phyloP scores from a whole-genome alignment of 2,888 invertebrate genomes.

The Papilio gigon region DNA sequence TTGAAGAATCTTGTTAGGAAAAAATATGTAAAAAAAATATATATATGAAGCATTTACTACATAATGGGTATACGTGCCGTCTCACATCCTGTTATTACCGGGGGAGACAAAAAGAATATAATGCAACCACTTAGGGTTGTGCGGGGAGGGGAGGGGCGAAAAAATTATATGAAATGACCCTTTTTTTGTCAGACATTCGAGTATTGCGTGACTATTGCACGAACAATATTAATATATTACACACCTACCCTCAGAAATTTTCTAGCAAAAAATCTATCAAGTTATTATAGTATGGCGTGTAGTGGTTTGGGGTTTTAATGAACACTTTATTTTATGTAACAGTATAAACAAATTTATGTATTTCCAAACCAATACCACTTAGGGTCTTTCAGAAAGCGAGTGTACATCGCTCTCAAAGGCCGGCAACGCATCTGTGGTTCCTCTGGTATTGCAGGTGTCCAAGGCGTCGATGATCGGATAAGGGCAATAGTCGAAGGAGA shows the following conservation, averaged over 20 bases:
- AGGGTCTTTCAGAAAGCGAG: too few relatives aligned
- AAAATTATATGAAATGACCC: constrained; percentile 48
- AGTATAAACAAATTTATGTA: too few relatives aligned
- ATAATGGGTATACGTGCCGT: constrained; percentile 37
- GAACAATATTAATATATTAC: constrained; percentile 61
- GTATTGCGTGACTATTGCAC: constrained; percentile 54
- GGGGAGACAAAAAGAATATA: constrained; percentile 45
- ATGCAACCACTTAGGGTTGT: constrained; percentile 43
- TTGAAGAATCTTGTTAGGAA: background rate
- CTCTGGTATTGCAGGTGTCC: too few relatives aligned
- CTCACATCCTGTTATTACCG: constrained; percentile 33
- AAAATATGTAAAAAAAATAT: constrained; percentile 12
- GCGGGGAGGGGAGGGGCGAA: constrained; percentile 43
- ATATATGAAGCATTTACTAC: constrained; percentile 10
- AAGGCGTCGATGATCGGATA: too few relatives aligned
- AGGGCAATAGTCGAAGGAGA: too few relatives aligned
- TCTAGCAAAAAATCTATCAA: constrained; percentile 50
- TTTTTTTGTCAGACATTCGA: constrained; percentile 47
- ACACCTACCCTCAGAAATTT: constrained; percentile 54
- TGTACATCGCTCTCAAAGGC: too few relatives aligned
- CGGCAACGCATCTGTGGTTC: too few relatives aligned
- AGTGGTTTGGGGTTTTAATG: constrained; percentile 21
- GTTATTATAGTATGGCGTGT: constrained; percentile 56
- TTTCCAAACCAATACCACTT: too few relatives aligned
- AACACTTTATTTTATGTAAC: background rate